Conservation (phyloP, 2,113 vertebrate genomes). For the Heterocephalus glaber region DNA sequence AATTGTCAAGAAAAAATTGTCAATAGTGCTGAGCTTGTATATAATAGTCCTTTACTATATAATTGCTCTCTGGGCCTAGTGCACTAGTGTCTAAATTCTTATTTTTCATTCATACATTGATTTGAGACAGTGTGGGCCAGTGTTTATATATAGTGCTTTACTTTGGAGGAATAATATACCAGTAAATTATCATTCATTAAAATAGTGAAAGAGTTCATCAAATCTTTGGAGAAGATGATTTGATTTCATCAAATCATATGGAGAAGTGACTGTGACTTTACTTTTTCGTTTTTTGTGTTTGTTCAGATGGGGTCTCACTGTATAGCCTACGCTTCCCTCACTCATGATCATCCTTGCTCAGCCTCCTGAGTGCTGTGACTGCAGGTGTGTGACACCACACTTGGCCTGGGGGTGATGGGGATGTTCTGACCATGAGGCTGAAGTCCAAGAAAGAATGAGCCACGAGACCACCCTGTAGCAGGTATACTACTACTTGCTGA, state of each 20-base stretch:
- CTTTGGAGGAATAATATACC: not conserved
- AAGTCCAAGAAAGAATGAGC: not conserved
- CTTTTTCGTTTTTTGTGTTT: not conserved
- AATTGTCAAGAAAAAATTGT: not conserved
- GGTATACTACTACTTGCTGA: not conserved
- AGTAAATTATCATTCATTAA: conserved; percentile 42
- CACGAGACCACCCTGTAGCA: not conserved
- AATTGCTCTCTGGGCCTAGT: not conserved
- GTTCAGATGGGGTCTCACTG: not conserved
- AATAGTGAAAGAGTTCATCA: not conserved
- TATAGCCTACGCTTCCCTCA: not conserved
- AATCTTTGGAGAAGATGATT: no score
- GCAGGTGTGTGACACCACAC: not conserved
- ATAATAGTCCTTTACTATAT: not conserved
- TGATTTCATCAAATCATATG: no score
- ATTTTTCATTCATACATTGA: not conserved
- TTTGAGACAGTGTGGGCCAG: not conserved
- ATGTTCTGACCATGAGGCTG: not conserved
- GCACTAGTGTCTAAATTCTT: not conserved
- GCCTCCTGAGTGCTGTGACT: not conserved
- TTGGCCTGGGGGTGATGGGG: not conserved
- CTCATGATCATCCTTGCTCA: not conserved
- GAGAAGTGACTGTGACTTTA: not conserved
- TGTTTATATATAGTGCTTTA: conserved; percentile 27
- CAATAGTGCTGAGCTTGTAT: not conserved